These are phyloP conservation scores for Austrolebias charrua DNA, from an alignment of 2,797 vertebrate species.

Conservation along the genomic window DNA sequence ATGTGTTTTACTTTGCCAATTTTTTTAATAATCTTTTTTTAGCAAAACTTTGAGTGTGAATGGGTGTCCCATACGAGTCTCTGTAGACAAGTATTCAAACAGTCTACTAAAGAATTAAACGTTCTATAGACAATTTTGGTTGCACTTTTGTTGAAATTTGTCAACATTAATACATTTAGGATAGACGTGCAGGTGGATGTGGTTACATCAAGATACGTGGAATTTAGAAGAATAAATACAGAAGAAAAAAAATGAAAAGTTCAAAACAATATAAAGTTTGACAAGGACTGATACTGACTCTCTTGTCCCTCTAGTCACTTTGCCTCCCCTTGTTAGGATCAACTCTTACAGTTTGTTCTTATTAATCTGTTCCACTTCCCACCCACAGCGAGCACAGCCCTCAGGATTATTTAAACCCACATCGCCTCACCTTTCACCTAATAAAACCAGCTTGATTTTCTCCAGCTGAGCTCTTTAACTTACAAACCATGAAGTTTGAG, in stretches of 20 bases:
- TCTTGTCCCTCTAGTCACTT: constrained; percentile 14
- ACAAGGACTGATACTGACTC: neutral
- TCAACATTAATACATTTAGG: no score
- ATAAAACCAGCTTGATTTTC: constrained; percentile 32
- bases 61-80: no score
- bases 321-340: constrained; percentile 28
- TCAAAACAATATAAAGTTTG: no score
- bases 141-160: no score
- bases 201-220: no score
- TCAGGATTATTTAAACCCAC: constrained; percentile 33
- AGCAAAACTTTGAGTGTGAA: no score
- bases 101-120: no score
- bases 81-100: no score
- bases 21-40: no score
- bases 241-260: neutral
- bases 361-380: constrained; percentile 57
- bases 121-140: no score
- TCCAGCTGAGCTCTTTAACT: neutral
- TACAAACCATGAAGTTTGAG: neutral
- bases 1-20: no score
- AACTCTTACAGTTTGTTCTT: constrained; percentile 49
- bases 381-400: constrained; percentile 19
- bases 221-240: neutral
- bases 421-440: constrained; percentile 57
- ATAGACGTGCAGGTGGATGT: no score